Conservation (phyloP, 2,797 vertebrate species). For the Poeciliopsis infans region DNA sequence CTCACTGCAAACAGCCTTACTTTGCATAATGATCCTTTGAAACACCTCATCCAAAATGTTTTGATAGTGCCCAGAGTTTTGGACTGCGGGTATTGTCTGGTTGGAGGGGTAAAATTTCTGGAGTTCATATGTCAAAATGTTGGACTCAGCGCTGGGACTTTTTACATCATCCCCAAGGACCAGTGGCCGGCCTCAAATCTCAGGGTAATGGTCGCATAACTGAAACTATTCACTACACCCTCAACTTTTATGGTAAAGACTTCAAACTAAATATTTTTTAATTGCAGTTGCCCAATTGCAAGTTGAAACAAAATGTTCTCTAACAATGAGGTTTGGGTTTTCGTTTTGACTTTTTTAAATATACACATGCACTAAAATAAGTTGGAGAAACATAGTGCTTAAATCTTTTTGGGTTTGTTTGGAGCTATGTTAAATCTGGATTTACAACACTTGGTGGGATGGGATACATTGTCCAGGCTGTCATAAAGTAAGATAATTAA, state of each 20-base stretch:
- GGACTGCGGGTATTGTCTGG: constrained; percentile 89
- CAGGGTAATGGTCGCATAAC: constrained; percentile 73
- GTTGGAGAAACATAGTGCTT: neutral
- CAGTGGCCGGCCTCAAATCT: constrained; percentile 84
- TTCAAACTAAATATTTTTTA: neutral
- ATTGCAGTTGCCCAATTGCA: neutral
- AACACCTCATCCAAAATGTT: neutral
- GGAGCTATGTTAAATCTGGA: neutral
- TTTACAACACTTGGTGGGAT: neutral
- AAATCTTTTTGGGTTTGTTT: neutral
- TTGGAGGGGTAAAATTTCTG: constrained; percentile 85
- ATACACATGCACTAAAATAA: neutral
- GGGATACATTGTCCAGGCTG: neutral
- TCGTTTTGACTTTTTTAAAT: neutral
- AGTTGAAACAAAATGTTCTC: neutral
- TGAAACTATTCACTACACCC: neutral
- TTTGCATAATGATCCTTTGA: neutral
- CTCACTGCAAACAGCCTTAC: neutral
- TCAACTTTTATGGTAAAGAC: neutral
- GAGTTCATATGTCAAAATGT: constrained; percentile 86
- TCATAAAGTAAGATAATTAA: neutral
- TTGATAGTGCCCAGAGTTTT: constrained; percentile 84
- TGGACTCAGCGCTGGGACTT: constrained; percentile 84
- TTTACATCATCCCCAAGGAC: constrained; percentile 87
- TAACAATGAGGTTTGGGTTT: neutral